Base-by-base conservation (phyloP, 2,797 vertebrate genomes). In the Hippocampus kuda region DNA sequence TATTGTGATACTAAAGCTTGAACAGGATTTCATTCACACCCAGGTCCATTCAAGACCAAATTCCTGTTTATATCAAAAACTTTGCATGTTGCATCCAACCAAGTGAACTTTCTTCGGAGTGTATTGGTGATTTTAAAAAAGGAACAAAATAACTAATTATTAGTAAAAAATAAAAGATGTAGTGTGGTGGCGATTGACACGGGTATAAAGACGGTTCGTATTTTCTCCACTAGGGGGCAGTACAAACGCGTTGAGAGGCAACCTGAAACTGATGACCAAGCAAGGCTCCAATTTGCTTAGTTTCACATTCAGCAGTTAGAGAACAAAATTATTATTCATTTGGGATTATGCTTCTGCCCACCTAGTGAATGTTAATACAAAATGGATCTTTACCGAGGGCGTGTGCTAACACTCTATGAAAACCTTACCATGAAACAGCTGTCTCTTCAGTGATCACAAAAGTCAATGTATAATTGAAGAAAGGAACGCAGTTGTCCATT, bases 181-280 rank as follows among this genome's bases (percentile, higher is more conserved):
- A 15, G 10, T 38, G 20, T 42, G 11, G 15, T 24, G 13, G n/a
- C 46, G 41, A 46, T 38, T 22, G 18, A 2, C 9, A 22, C 60
- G 1, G 13, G 3, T 46, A 15, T 8, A 16, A n/a, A 24, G n/a
- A 13, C 26, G 63, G 24, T 24, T 26, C 11, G 48, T 26, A 46
- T 16, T 65, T 26, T 2, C 42, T 27, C 63, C 63, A 26, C 42
- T 46, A 16, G 63, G 42, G 42, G 42, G 63, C 63, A 46, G 63
- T 9, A 65, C 15, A 61, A 61, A 38, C 27, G 38, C 38, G 59
- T 60, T 60, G 42, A 46, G 5, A 16, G 13, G 15, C 16, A 42
- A 64, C 42, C 59, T 61, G 22, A 65, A 27, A 46, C 22, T 65
- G 63, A 65, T 65, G 42, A 66, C 48, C 10, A 49, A 51, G 48